phyloP scores from a whole-genome alignment of 2,888 invertebrate genomes.

The Sesia bembeciformis region DNA sequence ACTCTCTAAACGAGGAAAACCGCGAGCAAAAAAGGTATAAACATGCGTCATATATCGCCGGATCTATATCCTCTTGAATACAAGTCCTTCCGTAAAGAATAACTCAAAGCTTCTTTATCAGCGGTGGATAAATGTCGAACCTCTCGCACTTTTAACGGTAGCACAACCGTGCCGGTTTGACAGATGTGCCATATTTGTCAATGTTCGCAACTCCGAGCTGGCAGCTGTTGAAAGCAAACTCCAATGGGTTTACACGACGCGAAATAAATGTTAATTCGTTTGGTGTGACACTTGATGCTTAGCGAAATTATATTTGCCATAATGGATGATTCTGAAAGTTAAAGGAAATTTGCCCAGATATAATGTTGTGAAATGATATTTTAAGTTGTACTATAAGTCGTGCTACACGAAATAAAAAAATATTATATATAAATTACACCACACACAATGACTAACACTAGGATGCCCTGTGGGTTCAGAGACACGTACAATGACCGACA shows the following conservation, averaged over 20 bases:
- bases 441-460: too few relatives aligned
- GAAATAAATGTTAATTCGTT: slow-evolving; percentile 46
- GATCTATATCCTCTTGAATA: too few relatives aligned
- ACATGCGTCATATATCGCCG: too few relatives aligned
- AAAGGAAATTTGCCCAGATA: not conserved
- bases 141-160: not conserved
- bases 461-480: too few relatives aligned
- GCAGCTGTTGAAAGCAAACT: slow-evolving; percentile 42
- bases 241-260: slow-evolving; percentile 34
- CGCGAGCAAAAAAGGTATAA: too few relatives aligned
- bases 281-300: slow-evolving; percentile 10
- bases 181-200: slow-evolving; percentile 56
- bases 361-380: not conserved
- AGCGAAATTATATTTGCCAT: not conserved
- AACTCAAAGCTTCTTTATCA: not conserved
- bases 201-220: slow-evolving; percentile 26
- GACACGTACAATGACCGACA: too few relatives aligned
- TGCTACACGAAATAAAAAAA: too few relatives aligned
- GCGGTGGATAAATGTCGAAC: not conserved
- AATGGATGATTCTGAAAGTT: not conserved
- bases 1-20: too few relatives aligned
- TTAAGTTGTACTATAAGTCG: too few relatives aligned
- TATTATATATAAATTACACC: too few relatives aligned
- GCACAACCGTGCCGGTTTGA: slow-evolving; percentile 26
- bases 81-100: too few relatives aligned